These are phyloP conservation scores for Struthidea cinerea DNA, from an alignment of 2,113 vertebrate genomes.

Conservation along the genomic window DNA sequence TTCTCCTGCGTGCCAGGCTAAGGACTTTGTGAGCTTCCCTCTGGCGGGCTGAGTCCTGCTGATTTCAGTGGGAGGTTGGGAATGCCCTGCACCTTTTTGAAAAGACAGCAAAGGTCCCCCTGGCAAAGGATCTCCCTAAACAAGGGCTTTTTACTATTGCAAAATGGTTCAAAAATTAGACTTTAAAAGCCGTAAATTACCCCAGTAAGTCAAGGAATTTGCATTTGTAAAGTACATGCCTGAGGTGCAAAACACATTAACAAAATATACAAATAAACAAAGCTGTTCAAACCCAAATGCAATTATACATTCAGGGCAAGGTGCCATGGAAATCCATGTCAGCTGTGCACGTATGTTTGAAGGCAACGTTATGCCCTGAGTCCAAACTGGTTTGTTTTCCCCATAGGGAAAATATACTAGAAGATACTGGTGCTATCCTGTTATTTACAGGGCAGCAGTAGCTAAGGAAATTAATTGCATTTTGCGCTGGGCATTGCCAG, in stretches of 20 bases:
- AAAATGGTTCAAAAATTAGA: slow-evolving; percentile 38
- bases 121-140: neutral
- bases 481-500: neutral
- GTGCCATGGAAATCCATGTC: neutral
- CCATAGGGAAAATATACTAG: neutral
- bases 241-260: slow-evolving; percentile 54
- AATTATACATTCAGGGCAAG: slow-evolving; percentile 42
- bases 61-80: neutral
- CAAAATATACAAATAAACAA: slow-evolving; percentile 55
- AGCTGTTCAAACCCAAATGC: slow-evolving; percentile 35
- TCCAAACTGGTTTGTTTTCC: neutral
- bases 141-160: neutral
- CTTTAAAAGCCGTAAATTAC: slow-evolving; percentile 33
- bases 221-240: slow-evolving; percentile 63
- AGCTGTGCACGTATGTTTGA: neutral
- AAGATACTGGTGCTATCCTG: neutral
- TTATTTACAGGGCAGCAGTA: neutral
- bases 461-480: neutral
- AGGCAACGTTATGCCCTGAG: neutral
- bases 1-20: neutral
- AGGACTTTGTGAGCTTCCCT: neutral
- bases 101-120: neutral
- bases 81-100: neutral
- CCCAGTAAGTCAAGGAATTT: slow-evolving; percentile 57
- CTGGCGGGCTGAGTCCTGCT: neutral